phyloP scores from a whole-genome alignment of 2,888 invertebrate genomes.

The Spilosoma lubricipeda region DNA sequence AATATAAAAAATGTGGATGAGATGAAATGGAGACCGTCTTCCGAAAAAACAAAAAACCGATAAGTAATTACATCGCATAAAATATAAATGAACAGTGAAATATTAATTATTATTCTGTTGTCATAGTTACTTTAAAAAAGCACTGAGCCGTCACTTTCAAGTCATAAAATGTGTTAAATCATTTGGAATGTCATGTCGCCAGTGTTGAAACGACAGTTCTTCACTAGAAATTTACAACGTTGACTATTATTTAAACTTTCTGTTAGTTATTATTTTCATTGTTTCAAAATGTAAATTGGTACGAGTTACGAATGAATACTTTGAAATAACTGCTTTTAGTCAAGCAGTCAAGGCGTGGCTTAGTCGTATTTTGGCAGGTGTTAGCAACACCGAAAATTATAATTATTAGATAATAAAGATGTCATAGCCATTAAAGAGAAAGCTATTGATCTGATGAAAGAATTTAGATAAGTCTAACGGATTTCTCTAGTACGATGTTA shows the following conservation, averaged over 20 bases:
- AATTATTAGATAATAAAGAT: constrained; percentile 54
- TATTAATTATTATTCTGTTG: not conserved
- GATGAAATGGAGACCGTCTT: too few relatives aligned
- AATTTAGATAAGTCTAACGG: constrained; percentile 62
- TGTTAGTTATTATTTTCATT: constrained; percentile 31
- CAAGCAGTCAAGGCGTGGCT: not conserved
- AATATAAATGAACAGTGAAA: constrained; percentile 22
- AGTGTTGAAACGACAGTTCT: constrained; percentile 19
- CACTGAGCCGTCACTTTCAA: constrained; percentile 18
- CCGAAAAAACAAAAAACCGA: too few relatives aligned
- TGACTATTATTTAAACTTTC: constrained; percentile 26
- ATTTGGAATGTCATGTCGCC: constrained; percentile 26
- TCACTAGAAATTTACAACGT: constrained; percentile 26
- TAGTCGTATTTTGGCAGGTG: constrained; percentile 26
- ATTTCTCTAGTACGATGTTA: constrained; percentile 66
- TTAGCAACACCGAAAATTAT: constrained; percentile 26
- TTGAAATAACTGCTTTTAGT: not conserved
- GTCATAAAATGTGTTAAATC: constrained; percentile 25
- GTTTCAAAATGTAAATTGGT: constrained; percentile 25
- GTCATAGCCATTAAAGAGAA: constrained; percentile 62
- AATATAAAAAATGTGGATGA: too few relatives aligned
- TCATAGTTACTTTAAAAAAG: not conserved
- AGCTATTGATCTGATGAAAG: constrained; percentile 61
- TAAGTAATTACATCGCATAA: constrained; percentile 31
- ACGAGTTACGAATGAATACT: constrained; percentile 10